These are phyloP conservation scores for Bujurquina vittata DNA, from an alignment of 2,113 vertebrate genomes.

Conservation along the genomic window DNA sequence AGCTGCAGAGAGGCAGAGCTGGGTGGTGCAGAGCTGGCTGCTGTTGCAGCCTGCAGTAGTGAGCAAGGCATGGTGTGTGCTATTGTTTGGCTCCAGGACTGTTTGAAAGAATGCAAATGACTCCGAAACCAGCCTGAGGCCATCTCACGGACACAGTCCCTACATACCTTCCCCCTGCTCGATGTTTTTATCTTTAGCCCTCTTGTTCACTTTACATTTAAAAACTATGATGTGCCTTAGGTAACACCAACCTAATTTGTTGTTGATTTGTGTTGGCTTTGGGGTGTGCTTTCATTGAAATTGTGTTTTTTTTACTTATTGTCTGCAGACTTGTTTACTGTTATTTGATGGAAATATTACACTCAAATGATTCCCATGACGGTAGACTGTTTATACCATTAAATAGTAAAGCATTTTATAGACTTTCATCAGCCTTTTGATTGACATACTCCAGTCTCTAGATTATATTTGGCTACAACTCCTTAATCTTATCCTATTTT, in stretches of 20 bases:
- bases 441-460: constrained; percentile 8
- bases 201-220: constrained; percentile 18
- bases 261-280: constrained; percentile 16
- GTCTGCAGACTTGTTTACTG: background rate
- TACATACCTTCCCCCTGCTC: constrained; percentile 29
- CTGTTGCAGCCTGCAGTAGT: constrained; percentile 13
- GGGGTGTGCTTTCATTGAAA: background rate
- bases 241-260: background rate
- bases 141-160: constrained; percentile 2
- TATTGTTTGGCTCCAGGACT: constrained; percentile 37
- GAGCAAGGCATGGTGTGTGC: constrained; percentile 32
- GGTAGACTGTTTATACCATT: background rate
- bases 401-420: background rate
- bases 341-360: background rate
- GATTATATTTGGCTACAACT: background rate
- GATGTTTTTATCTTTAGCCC: constrained; percentile 3
- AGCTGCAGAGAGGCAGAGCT: constrained; percentile 25
- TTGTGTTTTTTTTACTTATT: background rate
- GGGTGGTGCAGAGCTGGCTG: constrained; percentile 31
- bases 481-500: constrained; percentile 10
- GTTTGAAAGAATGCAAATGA: constrained; percentile 65
- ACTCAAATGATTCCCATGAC: background rate
- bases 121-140: constrained; percentile 49
- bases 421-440: constrained; percentile 23
- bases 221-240: constrained; percentile 7